Evolutionary conservation across 23 tunicate species (phyloP).

Genomic region (Halocynthia aurantium): DNA sequence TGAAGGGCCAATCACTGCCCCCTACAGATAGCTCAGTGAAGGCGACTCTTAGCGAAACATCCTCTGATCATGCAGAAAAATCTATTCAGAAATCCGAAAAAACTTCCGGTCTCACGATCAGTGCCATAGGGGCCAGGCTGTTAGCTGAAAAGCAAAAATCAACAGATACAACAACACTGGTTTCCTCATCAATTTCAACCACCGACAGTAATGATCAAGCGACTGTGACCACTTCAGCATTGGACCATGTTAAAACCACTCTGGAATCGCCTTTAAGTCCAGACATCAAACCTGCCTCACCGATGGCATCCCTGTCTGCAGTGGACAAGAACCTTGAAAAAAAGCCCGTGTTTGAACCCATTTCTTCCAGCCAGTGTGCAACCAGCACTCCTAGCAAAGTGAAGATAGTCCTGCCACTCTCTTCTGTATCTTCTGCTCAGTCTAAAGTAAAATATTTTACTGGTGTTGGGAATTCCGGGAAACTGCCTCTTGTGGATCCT

Average conservation of each 20-base stretch:
- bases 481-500: background rate
- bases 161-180: background rate
- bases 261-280: conserved; percentile 27
- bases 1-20: no score
- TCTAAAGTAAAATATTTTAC: background rate
- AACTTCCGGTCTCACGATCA: conserved; percentile 5
- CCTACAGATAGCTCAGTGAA: no score
- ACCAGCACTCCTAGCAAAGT: background rate
- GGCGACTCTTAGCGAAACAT: no score
- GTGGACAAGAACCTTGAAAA: background rate
- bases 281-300: background rate
- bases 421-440: conserved; percentile 9
- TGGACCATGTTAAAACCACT: conserved; percentile 13
- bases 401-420: background rate
- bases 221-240: background rate
- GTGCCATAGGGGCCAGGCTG: conserved; percentile 22
- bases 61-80: no score
- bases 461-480: background rate
- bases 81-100: background rate
- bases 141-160: conserved; percentile 12
- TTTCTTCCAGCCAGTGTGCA: background rate
- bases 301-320: background rate
- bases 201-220: background rate
- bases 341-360: background rate
- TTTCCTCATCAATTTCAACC: background rate